Percentiles rank a stretch among this genome's conserved stretches.
These are phyloP conservation scores for Brachyptera putata DNA, from an alignment of 2,888 invertebrate genomes.

Conservation along the genomic window DNA sequence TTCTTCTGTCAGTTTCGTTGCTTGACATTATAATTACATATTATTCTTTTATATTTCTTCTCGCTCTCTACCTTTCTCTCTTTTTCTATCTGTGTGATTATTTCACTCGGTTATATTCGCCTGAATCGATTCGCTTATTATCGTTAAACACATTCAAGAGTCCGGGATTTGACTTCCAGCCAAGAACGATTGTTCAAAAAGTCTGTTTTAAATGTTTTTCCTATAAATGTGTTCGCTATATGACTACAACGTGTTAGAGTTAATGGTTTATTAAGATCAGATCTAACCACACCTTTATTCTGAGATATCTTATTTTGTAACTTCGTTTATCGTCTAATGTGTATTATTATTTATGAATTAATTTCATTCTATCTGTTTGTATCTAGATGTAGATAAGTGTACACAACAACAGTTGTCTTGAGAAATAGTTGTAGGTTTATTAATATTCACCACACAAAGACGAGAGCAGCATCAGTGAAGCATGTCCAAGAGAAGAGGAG, in stretches of 20 bases:
- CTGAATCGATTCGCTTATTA: too few species aligned
- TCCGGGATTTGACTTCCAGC: not conserved
- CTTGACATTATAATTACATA: slow-evolving; percentile 10
- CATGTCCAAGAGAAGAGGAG: too few species aligned
- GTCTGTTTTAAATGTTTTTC: slow-evolving; percentile 1
- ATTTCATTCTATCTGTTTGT: not conserved
- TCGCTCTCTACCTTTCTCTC: too few species aligned
- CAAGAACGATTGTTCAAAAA: slow-evolving; percentile 1
- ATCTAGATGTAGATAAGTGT: too few species aligned
- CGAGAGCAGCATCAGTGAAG: too few species aligned
- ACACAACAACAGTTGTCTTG: too few species aligned
- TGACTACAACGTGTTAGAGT: too few species aligned
- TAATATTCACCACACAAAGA: too few species aligned
- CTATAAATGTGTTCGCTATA: not conserved
- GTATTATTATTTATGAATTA: not conserved
- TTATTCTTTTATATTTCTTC: not conserved
- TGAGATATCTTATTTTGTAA: not conserved
- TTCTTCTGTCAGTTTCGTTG: not conserved
- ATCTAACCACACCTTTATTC: not conserved
- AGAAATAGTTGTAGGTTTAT: too few species aligned
- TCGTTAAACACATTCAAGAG: not conserved
- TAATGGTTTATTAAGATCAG: not conserved
- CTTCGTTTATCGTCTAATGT: not conserved
- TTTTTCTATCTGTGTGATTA: too few species aligned
- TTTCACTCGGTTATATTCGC: too few species aligned